A percentile compares a stretch with the other conserved stretches of the same genome.
Conservation (phyloP, 2,888 invertebrate genomes). For the Gastrophysa polygoni region DNA sequence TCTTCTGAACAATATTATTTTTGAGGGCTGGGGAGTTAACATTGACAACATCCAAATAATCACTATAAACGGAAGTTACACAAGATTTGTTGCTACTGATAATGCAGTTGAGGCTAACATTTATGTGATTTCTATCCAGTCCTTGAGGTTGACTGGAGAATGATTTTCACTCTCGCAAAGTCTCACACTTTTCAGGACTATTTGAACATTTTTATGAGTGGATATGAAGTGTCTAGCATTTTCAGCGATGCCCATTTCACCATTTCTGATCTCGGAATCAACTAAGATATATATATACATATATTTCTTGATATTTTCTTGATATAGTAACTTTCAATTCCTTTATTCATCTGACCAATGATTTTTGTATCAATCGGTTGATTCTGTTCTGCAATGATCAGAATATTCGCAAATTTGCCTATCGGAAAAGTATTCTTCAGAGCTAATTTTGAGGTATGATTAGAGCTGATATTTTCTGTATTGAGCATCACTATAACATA, state of each 20-base stretch:
- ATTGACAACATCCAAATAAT: slow-evolving; percentile 1
- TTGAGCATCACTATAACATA: slow-evolving; percentile 1
- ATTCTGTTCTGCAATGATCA: slow-evolving; percentile 12
- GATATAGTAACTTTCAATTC: neutral
- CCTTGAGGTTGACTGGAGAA: slow-evolving; percentile 4
- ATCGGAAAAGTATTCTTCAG: slow-evolving; percentile 5
- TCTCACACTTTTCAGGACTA: slow-evolving; percentile 11
- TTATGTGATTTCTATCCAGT: slow-evolving; percentile 6
- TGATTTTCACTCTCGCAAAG: neutral
- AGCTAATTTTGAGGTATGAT: slow-evolving; percentile 6
- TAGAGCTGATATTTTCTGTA: too few species aligned
- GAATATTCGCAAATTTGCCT: slow-evolving; percentile 8
- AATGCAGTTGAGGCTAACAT: slow-evolving; percentile 1
- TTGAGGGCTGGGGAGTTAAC: slow-evolving; percentile 3
- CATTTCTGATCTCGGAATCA: slow-evolving; percentile 5
- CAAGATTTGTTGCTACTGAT: neutral
- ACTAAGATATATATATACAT: neutral
- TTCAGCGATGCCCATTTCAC: slow-evolving; percentile 2
- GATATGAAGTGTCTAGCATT: slow-evolving; percentile 5
- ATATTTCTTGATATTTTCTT: too few species aligned
- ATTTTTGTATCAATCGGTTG: slow-evolving; percentile 10
- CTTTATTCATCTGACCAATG: slow-evolving; percentile 4
- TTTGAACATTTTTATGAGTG: slow-evolving; percentile 9
- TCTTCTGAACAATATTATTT: too few species aligned
- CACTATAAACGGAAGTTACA: neutral